Evolutionary conservation across 2,113 vertebrate genomes (phyloP).

Genomic region (Nasalis larvatus): DNA sequence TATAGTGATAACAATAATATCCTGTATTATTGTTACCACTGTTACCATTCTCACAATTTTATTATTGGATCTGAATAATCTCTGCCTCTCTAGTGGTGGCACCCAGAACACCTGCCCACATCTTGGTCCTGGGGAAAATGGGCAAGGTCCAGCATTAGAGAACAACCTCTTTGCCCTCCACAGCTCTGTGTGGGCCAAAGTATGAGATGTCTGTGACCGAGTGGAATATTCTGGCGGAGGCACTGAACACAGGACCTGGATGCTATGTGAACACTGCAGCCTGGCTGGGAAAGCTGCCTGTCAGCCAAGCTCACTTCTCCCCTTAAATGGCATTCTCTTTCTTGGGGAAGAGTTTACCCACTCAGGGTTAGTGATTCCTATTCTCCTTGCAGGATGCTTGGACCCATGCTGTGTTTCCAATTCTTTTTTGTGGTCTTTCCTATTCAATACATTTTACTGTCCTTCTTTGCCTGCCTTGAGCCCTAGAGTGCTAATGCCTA

Average conservation of each 20-base stretch:
- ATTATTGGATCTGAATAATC: neutral
- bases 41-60: neutral
- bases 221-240: constrained; percentile 12
- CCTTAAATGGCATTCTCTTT: neutral
- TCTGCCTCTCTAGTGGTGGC: neutral
- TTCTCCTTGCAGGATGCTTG: neutral
- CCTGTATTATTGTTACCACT: neutral
- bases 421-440: neutral
- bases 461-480: neutral
- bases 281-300: neutral
- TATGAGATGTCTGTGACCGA: neutral
- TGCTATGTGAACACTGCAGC: neutral
- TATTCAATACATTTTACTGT: neutral
- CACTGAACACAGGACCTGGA: neutral
- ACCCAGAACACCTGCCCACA: neutral
- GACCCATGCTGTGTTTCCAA: neutral
- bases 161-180: neutral
- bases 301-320: neutral
- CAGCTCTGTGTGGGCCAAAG: neutral
- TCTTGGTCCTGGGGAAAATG: neutral
- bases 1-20: neutral
- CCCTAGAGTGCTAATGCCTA: neutral
- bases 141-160: neutral
- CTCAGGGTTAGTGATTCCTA: neutral
- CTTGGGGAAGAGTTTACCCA: neutral